phyloP scores from a whole-genome alignment of 2,888 invertebrate species.

The Yponomeuta plumbellus region DNA sequence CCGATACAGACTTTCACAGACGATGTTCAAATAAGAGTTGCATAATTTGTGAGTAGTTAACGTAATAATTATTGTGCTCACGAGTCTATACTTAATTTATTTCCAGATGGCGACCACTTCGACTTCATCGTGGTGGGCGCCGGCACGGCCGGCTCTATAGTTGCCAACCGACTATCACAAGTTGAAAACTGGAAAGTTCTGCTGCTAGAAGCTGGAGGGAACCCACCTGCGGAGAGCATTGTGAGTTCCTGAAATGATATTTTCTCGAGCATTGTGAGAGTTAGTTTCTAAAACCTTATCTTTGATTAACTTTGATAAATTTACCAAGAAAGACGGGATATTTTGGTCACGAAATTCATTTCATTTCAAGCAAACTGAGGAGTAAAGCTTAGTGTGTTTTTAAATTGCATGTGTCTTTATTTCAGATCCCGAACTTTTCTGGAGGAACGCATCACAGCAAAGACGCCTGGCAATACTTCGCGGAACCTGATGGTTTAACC shows the following conservation, averaged over 20 bases:
- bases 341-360: no score
- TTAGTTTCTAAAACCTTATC: not conserved
- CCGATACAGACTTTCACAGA: not conserved
- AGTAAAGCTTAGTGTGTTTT: not conserved
- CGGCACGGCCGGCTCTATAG: conserved; percentile 58
- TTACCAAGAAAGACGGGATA: no score
- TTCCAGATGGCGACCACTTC: conserved; percentile 50
- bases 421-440: conserved; percentile 60
- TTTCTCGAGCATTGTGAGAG: not conserved
- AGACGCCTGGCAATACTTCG: conserved; percentile 53
- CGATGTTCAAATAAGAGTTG: no score
- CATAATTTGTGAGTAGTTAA: no score
- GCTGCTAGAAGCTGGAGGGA: conserved; percentile 59
- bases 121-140: conserved; percentile 64
- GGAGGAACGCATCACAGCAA: conserved; percentile 44
- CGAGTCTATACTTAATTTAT: no score
- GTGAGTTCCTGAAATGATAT: conserved; percentile 36
- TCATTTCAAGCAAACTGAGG: not conserved
- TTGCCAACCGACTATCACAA: conserved; percentile 56
- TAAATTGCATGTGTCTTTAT: conserved; percentile 20
- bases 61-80: no score
- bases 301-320: no score
- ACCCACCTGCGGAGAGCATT: conserved; percentile 56
- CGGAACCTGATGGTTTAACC: conserved; percentile 48
- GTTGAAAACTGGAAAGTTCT: conserved; percentile 54